Evolutionary conservation across 2,888 invertebrate species (phyloP), one percentile per base, ranked within the genome.

Genomic region (Urechis unicinctus): DNA sequence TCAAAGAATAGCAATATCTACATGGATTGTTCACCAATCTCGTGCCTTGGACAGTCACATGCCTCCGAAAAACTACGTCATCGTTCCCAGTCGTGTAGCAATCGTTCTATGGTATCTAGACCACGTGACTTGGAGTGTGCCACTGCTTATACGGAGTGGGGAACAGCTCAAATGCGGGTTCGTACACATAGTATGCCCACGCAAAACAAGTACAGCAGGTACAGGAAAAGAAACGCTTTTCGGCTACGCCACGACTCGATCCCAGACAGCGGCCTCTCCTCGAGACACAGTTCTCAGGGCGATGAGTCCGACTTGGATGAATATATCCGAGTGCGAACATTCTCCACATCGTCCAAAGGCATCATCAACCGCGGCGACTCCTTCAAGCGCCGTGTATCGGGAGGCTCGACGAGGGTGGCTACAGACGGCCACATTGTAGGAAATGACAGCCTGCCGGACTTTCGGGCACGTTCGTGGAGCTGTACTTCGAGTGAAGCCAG

Each of bases 361-460:
- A 87, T 94, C 48, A 86, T 95, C 58, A 93, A 92, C 79, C 83
- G 92, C 49, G 95, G 94, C 0, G 95, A 96, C 80, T 92, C 92
- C 6, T 82, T 94, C 59, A 87, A 91, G 66, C 83, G 90, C 36
- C 83, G 91, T 61, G 52, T 31, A 42, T 21, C 13, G 41, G 66
- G 25, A 28, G 25, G 50, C 53, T 22, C 51, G 56, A 28, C 43
- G 41, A 17, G 17, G 6, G n/a, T 6, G 9, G n/a, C 22, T 4
- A 26, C 26, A 5, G 26, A 44, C 28, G 6, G 17, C 21, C 6
- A 4, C 29, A 17, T 36, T 17, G n/a, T n/a, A n/a, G n/a, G n/a
- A n/a, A n/a, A n/a, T n/a, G n/a, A n/a, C n/a, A n/a, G n/a, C n/a
- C n/a, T n/a, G n/a, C n/a, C n/a, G n/a, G n/a, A n/a, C n/a, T 17